Evolutionary conservation across 1,140 invertebrate genomes (phyloP), one percentile per base, ranked within the genome.

Genomic region (Armadillidium nasatum): DNA sequence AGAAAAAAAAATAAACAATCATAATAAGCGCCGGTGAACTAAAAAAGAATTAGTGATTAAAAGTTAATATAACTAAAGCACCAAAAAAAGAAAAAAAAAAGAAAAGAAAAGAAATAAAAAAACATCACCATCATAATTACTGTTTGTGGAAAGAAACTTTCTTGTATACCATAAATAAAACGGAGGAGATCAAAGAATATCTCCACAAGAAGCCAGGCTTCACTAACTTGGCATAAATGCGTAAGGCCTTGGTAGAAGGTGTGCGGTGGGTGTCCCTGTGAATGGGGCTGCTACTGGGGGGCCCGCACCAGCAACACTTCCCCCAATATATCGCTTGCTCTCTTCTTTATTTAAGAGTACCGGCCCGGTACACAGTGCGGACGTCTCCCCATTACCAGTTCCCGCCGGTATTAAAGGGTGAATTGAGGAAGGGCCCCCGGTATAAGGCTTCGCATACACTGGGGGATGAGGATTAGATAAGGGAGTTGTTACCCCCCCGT

Each of bases 361-460:
- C 19, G 50, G 11, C 2, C 50, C 50, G 7, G 11, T 60, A 19
- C 50, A 13, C 11, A 13, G 19, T 13, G 11, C 50, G 11, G 11
- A 19, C 11, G 50, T 13, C 50, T 60, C 50, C 50, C 50, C 50
- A 60, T 19, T 60, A 60, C 50, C 50, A 60, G 11, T 60, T 15
- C 50, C 50, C 50, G 11, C 50, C 11, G 50, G 50, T 13, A 60
- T 60, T 60, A 60, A 19, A 15, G 50, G 50, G 19, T 60, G 50
- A 13, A 60, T 60, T 1, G 50, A 60, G 19, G 50, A 60, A 33
- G 33, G 33, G 33, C 33, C 33, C 11, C 50, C 50, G 11, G 19
- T 19, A 60, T 60, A 60, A 60, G 50, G 50, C 50, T 60, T 60
- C 50, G 50, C 50, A 60, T 15, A 60, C 50, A 60, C 50, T 15